Evolutionary conservation across 2,797 vertebrate species (phyloP), one percentile per base, ranked within the genome.

Genomic region (Perodicticus potto): DNA sequence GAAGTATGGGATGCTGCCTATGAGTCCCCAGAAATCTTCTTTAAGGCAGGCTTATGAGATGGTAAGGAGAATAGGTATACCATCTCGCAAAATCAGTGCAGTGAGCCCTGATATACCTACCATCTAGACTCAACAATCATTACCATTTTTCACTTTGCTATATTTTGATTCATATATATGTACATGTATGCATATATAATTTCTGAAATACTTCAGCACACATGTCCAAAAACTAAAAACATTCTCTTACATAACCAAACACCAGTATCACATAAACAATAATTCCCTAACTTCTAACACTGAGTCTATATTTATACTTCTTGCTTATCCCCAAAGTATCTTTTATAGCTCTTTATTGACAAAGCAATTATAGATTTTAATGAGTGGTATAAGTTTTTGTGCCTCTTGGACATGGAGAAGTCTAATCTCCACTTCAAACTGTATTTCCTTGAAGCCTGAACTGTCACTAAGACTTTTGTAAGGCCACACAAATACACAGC

Each of bases 341-440:
- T 81, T 78, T 93, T 74, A 67, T 72, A 84, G 1, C 11, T 95
- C 40, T 70, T 93, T 74, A 86, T 74, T 63, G 59, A 80, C 4
- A 88, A 34, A 34, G 3, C 11, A 63, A 76, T 69, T 82, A 69
- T 86, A n/a, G 89, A 70, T 89, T 84, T 95, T 92, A 91, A 86
- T 91, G 67, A 13, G 7, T 67, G 17, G 43, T 27, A 43, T 86
- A 89, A 55, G 6, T 34, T 80, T 96, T 93, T 89, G 76, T 34
- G 61, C 5, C 29, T 72, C 22, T 91, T 87, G 10, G 81, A 88
- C 53, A 69, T 49, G 14, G 23, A 63, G 25, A 67, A 82, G n/a
- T 80, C n/a, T 82, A 93, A 81, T 87, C 92, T 92, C 59, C 93
- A 61, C 85, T 94, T 96, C 59, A 92, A 81, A 86, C 27, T 92